phyloP scores from a whole-genome alignment of 2,797 vertebrate genomes.

The Phalanger gymnotis region DNA sequence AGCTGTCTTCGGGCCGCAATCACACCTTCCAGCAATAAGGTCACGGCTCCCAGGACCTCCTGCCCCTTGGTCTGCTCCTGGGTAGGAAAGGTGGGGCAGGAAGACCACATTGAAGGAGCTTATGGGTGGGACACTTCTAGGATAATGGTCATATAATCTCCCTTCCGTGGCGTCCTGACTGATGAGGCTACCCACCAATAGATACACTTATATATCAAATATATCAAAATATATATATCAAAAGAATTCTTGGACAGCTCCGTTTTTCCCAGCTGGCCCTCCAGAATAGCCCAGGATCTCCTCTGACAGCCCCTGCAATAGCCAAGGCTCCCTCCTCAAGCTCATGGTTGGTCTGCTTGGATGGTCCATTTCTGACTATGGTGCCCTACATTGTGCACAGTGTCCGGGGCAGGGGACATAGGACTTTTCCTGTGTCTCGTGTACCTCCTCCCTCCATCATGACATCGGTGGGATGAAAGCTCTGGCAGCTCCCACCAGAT shows the following conservation, averaged over 20 bases:
- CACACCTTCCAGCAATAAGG: constrained; percentile 73
- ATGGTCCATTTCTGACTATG: neutral
- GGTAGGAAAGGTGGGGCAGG: constrained; percentile 53
- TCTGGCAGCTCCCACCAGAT: neutral
- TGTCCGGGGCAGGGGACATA: neutral
- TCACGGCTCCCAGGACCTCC: constrained; percentile 81
- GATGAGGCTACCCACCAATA: neutral
- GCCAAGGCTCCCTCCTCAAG: neutral
- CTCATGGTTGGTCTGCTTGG: neutral
- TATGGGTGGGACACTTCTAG: constrained; percentile 60
- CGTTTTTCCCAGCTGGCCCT: neutral
- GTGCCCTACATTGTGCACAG: neutral
- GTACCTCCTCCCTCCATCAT: neutral
- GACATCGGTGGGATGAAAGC: neutral
- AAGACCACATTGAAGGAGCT: constrained; percentile 51
- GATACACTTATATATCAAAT: no score
- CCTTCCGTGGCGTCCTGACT: neutral
- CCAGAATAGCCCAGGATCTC: neutral
- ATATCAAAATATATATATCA: no score
- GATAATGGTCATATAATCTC: neutral
- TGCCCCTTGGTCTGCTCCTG: constrained; percentile 82
- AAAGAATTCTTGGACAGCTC: neutral
- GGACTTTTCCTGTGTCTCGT: neutral
- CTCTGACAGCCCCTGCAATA: no score
- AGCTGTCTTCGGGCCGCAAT: constrained; percentile 67